phyloP scores from a whole-genome alignment of 1,140 invertebrate genomes.

The Lethocerus indicus region DNA sequence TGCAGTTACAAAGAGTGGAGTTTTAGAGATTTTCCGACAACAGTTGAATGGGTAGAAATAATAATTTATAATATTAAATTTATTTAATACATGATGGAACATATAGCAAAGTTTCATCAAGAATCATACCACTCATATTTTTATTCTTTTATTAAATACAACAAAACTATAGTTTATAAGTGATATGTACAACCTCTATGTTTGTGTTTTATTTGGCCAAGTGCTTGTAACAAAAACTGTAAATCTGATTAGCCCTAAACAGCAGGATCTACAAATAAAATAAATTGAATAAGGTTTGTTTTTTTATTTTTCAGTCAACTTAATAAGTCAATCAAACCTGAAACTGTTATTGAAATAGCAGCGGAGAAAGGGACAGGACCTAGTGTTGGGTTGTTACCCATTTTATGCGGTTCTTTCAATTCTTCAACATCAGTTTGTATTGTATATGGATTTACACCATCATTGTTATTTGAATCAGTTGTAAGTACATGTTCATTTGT shows the following conservation, averaged over 20 bases:
- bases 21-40: constrained; percentile 57
- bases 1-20: constrained; percentile 51
- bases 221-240: no score
- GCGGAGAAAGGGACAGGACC: not conserved
- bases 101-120: no score
- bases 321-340: constrained; percentile 10
- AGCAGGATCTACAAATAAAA: no score
- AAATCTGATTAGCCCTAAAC: no score
- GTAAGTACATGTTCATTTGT: no score
- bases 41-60: constrained; percentile 39
- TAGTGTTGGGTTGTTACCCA: not conserved
- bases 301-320: constrained; percentile 5
- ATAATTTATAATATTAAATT: not conserved
- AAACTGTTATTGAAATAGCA: constrained; percentile 6
- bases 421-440: constrained; percentile 3
- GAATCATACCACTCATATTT: no score
- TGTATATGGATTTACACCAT: constrained; percentile 8
- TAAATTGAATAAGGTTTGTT: no score
- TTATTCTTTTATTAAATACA: no score
- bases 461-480: constrained; percentile 9
- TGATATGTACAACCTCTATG: no score
- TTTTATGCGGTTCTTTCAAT: not conserved
- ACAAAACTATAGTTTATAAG: no score
- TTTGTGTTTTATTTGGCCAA: no score
- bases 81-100: no score